Evolutionary conservation across 2,888 invertebrate species (phyloP), one percentile per base, ranked within the genome.

Genomic region (Erpobdella octoculata): DNA sequence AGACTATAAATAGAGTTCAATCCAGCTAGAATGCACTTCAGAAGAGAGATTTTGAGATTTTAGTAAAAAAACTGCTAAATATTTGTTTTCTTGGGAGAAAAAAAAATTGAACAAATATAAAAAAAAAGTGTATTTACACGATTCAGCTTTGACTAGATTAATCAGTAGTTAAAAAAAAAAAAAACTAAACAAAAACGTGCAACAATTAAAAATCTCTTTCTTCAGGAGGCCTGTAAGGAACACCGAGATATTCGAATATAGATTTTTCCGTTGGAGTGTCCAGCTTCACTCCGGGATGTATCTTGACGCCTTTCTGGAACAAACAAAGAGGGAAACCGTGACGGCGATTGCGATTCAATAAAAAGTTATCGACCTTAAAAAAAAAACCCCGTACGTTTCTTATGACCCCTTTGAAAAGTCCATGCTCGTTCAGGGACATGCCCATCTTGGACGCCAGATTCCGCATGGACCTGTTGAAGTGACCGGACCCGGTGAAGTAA

Each of bases 401-500:
- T 85, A 89, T 88, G 31, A 83, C 82, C 25, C 83, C 84, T 4
- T 77, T 79, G 59, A 79, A 79, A 2, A 85, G 79, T 2, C 82
- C 81, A 77, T 85, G 85, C 74, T 86, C 85, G n/a, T 84, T 83
- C 9, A 86, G 79, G 36, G 83, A 82, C 85, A 86, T 85, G 21
- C 82, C 82, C 79, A 81, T 82, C 75, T 82, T 83, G 67, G 80
- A 80, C 3, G 85, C 85, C 58, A 85, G 78, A 70, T 83, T 80
- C 33, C 85, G 79, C 78, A 86, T 80, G 6, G 85, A 85, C 71
- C 85, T 79, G 78, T 85, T 85, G 78, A 85, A 85, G 73, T 85
- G 84, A 18, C 85, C 85, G 28, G 85, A 85, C 9, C 86, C 86
- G 53, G 86, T 86, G 76, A 85, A 85, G 77, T 85, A 85, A 74